Evolutionary conservation across 2,113 vertebrate genomes (phyloP).

Genomic region (Xerus inauris): DNA sequence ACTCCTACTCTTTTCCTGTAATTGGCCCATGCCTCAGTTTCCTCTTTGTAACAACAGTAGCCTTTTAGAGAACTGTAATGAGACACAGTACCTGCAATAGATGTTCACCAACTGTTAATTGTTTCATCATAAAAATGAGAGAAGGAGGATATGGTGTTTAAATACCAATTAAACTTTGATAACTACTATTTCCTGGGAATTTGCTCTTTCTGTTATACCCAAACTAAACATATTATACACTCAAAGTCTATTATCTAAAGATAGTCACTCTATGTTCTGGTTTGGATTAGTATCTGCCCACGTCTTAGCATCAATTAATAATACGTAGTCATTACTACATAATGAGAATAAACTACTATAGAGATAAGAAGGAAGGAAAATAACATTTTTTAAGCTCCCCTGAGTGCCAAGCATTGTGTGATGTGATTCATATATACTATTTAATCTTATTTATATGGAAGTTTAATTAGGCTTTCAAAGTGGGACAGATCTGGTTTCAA

Average conservation of each 20-base stretch:
- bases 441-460: background rate
- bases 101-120: background rate
- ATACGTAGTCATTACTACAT: background rate
- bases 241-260: background rate
- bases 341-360: background rate
- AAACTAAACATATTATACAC: background rate
- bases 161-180: background rate
- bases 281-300: background rate
- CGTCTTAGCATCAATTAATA: background rate
- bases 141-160: background rate
- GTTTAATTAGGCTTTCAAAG: background rate
- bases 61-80: background rate
- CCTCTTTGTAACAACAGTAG: background rate
- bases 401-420: background rate
- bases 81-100: background rate
- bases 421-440: background rate
- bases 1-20: background rate
- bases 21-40: background rate
- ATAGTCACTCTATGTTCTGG: background rate
- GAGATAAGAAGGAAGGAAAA: background rate
- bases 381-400: background rate
- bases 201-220: background rate
- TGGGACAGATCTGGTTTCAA: background rate
- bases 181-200: background rate
- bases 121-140: background rate